Base-by-base conservation (phyloP, 2,888 invertebrate species). In the Campaea margaritaria region DNA sequence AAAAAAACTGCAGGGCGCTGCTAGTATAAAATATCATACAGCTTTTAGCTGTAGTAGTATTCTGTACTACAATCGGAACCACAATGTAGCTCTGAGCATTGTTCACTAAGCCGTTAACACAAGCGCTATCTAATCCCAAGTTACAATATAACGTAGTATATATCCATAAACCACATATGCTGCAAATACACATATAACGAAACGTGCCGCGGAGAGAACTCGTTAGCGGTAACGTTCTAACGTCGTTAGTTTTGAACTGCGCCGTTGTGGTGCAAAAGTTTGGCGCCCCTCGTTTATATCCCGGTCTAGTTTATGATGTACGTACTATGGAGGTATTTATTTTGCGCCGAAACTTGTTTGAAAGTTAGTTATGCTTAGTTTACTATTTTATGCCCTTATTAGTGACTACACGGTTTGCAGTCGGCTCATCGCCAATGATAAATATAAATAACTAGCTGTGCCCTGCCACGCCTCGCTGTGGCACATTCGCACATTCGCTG, bases 221-320 rank as follows among this genome's bases (percentile, higher is more conserved):
- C 66, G 62, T 68, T 64, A 67, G 62, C 38, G 64, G 65, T 13
- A 36, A 67, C 62, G 54, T 58, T 45, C 62, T 69, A 68, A 69
- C 65, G 50, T 62, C 62, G 54, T 62, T 68, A 64, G 53, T 43
- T 34, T 27, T 38, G 15, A 42, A 39, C 61, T 56, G 15, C 53
- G 46, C n/a, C 27, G 44, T 48, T 44, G 58, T 15, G 58, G 58
- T 14, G 3, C 39, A 13, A 39, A 31, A 39, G 13, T 52, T 50
- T 11, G 34, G 13, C 21, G 27, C 42, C n/a, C 12, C 21, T 16
- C 31, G 39, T 41, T 49, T 56, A 38, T 27, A 13, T 9, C 8
- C 14, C n/a, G n/a, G 7, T 9, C 31, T 36, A 36, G 39, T 39
- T 39, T 39, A 13, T 9, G 13, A 39, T 0, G 0, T 13, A 36